Evolutionary conservation across 2,113 vertebrate genomes (phyloP).

Genomic region (Campylomormyrus tamandua): DNA sequence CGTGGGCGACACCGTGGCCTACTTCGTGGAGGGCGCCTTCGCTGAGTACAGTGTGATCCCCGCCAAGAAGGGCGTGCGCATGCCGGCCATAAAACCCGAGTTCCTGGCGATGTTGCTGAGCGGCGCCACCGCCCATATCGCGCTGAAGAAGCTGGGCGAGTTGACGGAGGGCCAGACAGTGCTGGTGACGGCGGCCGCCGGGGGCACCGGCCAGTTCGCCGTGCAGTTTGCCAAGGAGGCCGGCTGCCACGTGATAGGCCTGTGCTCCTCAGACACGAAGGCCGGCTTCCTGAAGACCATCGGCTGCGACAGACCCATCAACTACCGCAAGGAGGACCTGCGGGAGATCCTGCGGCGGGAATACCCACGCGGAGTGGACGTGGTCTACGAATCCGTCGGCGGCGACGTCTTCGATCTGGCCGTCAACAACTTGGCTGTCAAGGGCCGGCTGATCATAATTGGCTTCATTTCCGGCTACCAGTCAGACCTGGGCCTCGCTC

Average conservation of each 20-base stretch:
- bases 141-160: constrained; percentile 73
- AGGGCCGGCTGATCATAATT: constrained; percentile 77
- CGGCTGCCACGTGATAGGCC: constrained; percentile 82
- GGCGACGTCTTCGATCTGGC: constrained; percentile 75
- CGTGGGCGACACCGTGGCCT: constrained; percentile 78
- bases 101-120: constrained; percentile 76
- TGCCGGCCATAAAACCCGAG: constrained; percentile 70
- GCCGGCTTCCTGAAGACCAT: constrained; percentile 77
- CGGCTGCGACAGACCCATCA: constrained; percentile 78
- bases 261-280: constrained; percentile 81
- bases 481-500: constrained; percentile 63
- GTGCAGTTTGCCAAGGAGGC: constrained; percentile 82
- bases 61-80: constrained; percentile 54
- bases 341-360: constrained; percentile 61
- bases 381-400: constrained; percentile 85
- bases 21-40: constrained; percentile 70
- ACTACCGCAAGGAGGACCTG: constrained; percentile 72
- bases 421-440: constrained; percentile 67
- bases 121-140: constrained; percentile 76
- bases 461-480: constrained; percentile 86
- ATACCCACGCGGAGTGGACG: constrained; percentile 73
- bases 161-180: constrained; percentile 72
- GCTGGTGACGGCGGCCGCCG: constrained; percentile 80
- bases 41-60: constrained; percentile 81
- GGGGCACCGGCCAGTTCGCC: constrained; percentile 84